These are phyloP conservation scores for Enoplosus armatus DNA, from an alignment of 2,797 vertebrate species.

Conservation along the genomic window DNA sequence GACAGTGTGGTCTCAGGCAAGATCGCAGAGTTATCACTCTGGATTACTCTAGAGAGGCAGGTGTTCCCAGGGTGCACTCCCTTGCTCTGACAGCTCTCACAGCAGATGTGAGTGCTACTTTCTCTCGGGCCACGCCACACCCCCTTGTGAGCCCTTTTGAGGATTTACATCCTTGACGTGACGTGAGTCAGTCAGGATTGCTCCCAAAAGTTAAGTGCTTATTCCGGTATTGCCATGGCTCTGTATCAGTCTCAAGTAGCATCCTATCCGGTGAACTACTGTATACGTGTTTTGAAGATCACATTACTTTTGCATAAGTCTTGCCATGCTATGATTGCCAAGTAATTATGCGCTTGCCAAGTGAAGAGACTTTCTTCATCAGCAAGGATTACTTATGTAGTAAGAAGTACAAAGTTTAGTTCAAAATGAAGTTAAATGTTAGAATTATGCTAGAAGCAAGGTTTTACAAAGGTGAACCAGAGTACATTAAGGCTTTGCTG, in stretches of 20 bases:
- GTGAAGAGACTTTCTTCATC: not conserved
- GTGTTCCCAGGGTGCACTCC: too few species aligned
- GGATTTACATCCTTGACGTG: not conserved
- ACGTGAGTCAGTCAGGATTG: not conserved
- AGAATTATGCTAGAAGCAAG: not conserved
- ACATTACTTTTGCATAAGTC: not conserved
- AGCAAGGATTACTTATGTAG: not conserved
- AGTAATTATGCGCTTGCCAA: not conserved
- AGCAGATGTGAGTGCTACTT: not conserved
- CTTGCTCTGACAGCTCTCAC: not conserved
- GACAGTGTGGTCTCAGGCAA: not conserved
- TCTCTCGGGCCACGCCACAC: not conserved
- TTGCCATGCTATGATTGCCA: not conserved
- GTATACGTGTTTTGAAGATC: not conserved
- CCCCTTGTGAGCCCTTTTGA: not conserved
- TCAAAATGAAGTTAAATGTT: not conserved
- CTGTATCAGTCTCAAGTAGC: not conserved
- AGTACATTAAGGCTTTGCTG: not conserved
- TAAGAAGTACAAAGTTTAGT: too few species aligned
- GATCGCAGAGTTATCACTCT: not conserved
- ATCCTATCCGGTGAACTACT: not conserved
- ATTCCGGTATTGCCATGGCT: not conserved
- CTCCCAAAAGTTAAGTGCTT: not conserved
- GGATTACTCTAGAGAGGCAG: not conserved
- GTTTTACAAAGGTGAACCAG: not conserved